These are phyloP conservation scores for Ginglymostoma cirratum DNA, from an alignment of 2,113 vertebrate species.

Conservation along the genomic window DNA sequence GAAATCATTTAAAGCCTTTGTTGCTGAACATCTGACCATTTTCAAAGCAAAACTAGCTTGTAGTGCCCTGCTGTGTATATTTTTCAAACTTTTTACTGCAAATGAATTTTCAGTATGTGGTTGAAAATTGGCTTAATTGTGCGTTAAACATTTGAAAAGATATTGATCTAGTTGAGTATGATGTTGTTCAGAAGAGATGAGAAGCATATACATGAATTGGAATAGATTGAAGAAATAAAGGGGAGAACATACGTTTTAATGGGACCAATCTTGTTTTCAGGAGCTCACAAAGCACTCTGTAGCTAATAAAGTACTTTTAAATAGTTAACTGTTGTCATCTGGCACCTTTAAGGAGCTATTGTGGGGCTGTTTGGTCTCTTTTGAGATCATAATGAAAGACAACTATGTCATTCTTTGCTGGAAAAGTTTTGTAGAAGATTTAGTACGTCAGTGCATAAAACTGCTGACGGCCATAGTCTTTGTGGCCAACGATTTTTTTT, in stretches of 20 bases:
- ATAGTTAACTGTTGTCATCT: background rate
- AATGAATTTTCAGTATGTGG: constrained; percentile 28
- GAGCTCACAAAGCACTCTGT: background rate
- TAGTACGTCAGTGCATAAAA: background rate
- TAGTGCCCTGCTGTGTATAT: background rate
- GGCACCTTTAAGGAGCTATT: background rate
- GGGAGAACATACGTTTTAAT: background rate
- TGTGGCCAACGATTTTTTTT: background rate
- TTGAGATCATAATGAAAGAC: background rate
- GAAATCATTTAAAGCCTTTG: background rate
- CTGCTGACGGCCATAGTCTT: background rate
- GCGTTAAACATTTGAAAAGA: constrained; percentile 27
- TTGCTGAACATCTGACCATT: background rate
- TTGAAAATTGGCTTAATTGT: constrained; percentile 23
- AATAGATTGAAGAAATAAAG: background rate
- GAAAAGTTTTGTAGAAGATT: background rate
- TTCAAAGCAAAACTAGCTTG: constrained; percentile 6
- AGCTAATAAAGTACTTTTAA: background rate
- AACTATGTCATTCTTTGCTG: background rate
- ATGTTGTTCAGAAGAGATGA: background rate
- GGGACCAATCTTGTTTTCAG: background rate
- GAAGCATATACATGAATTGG: background rate
- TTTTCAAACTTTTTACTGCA: constrained; percentile 1
- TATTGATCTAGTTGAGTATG: constrained; percentile 6
- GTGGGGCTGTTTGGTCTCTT: background rate